Evolutionary conservation across 1,140 invertebrate species (phyloP), one percentile per base, ranked within the genome.

Genomic region (Drosophila lowei): DNA sequence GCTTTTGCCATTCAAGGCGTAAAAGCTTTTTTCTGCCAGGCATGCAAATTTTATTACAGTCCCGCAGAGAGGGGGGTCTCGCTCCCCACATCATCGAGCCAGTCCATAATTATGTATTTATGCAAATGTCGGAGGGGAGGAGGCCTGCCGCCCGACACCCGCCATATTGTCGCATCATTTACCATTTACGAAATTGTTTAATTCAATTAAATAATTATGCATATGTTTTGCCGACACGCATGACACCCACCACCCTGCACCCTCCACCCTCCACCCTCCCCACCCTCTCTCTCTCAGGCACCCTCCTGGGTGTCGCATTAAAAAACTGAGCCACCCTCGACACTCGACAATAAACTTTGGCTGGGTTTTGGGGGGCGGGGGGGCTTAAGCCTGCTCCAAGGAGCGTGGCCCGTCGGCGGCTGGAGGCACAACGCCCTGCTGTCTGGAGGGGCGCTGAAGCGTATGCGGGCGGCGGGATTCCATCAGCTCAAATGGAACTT

Each of bases 151-250:
- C n/a, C n/a, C n/a, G n/a, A n/a, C n/a, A n/a, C n/a, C n/a, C n/a
- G n/a, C n/a, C n/a, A n/a, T n/a, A n/a, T n/a, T 84, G 66, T 72
- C 83, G 83, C 83, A 76, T 86, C 83, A 88, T 88, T 86, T 86
- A 73, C 63, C 71, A 73, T 73, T 65, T 73, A 72, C 71, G 63
- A 73, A 73, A 73, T 73, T 73, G 72, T 86, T 72, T 86, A 86
- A 86, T 86, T 86, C 78, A 86, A 86, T 86, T 86, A 88, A 86
- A 86, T 79, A 86, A 86, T 86, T 86, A 78, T 79, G 83, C 81
- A 86, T 83, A 86, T 86, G 83, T 41, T 56, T 68, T 73, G 48
- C 71, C 71, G 71, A 73, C 71, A 73, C 71, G 71, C 77, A 80
- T 80, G 62, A 64, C 61, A 30, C 63, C 65, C 18, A 18, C 18